phyloP scores from a whole-genome alignment of 2,888 invertebrate species.

The Watsonalla cultraria region DNA sequence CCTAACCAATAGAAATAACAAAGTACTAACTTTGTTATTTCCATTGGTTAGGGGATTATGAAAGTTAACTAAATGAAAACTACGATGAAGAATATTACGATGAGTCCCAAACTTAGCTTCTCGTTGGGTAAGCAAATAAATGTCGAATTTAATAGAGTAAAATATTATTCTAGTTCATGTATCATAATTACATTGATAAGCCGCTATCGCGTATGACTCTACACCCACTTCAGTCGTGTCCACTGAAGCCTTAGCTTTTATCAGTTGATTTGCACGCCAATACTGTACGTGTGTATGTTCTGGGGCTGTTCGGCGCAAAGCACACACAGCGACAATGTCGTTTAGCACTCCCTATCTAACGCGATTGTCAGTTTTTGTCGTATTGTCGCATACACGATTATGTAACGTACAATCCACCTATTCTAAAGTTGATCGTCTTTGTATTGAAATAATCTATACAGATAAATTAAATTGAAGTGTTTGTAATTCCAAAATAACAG shows the following conservation, averaged over 20 bases:
- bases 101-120: not conserved
- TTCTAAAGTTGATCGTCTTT: not conserved
- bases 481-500: too few relatives aligned
- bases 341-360: constrained; percentile 44
- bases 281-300: constrained; percentile 17
- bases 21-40: too few relatives aligned
- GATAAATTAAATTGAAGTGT: too few relatives aligned
- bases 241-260: constrained; percentile 45
- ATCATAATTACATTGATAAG: too few relatives aligned
- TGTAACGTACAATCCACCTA: constrained; percentile 13
- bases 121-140: not conserved
- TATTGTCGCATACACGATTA: constrained; percentile 19
- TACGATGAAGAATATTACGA: too few relatives aligned
- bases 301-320: constrained; percentile 48
- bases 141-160: not conserved
- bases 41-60: too few relatives aligned
- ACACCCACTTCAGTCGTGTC: constrained; percentile 37
- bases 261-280: constrained; percentile 39
- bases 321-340: constrained; percentile 44
- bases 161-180: too few relatives aligned
- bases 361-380: constrained; percentile 19
- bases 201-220: constrained; percentile 16
- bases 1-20: too few relatives aligned
- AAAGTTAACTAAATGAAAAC: too few relatives aligned
- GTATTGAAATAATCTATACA: too few relatives aligned